These are phyloP conservation scores for Drosophila bocqueti DNA, from an alignment of 1,140 invertebrate genomes.

Conservation along the genomic window DNA sequence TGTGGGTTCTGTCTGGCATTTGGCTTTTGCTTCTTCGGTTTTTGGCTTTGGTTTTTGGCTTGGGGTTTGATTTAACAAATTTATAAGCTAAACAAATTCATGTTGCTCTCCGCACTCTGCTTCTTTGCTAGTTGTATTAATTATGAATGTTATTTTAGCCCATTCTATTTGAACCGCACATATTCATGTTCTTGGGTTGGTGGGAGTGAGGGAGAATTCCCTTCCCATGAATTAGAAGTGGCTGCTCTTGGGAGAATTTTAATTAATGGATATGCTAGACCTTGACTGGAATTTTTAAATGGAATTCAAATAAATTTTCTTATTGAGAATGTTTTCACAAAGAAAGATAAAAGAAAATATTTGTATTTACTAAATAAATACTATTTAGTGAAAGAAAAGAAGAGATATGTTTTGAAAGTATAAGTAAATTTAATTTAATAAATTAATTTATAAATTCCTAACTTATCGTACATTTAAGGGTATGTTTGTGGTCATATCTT, in stretches of 20 bases:
- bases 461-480: not conserved
- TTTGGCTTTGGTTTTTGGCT: constrained; percentile 35
- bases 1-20: constrained; percentile 38
- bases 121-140: constrained; percentile 43
- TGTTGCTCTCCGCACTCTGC: not conserved
- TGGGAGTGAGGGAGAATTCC: not conserved
- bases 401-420: not conserved
- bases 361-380: no score
- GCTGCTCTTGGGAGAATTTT: not conserved
- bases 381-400: no score
- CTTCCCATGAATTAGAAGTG: not conserved
- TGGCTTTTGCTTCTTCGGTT: constrained; percentile 49
- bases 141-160: constrained; percentile 54
- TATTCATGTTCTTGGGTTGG: constrained; percentile 26
- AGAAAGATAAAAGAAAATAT: not conserved
- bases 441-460: not conserved
- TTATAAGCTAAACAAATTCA: constrained; percentile 67
- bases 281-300: constrained; percentile 3
- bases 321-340: not conserved
- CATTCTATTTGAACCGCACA: constrained; percentile 11
- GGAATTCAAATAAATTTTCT: constrained; percentile 2
- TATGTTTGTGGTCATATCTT: not conserved
- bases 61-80: constrained; percentile 60
- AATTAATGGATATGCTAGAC: constrained; percentile 18
- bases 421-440: no score